Base-by-base conservation (phyloP, 1,140 invertebrate species). In the Saxidomus purpurata region DNA sequence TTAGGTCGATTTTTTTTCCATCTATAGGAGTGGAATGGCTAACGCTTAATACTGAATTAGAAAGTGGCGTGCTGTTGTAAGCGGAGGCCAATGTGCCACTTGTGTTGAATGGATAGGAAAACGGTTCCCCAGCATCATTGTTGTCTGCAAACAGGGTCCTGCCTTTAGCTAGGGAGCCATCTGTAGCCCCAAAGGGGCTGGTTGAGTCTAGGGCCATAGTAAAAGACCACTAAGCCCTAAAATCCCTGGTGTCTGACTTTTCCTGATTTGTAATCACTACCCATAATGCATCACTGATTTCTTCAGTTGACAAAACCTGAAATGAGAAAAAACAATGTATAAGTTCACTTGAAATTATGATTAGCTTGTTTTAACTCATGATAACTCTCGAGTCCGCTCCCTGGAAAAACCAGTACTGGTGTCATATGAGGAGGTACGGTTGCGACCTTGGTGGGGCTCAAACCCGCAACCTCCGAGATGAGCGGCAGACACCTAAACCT, bases 1-100 rank as follows among this genome's bases (percentile, higher is more conserved):
- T 88, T 19, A 69, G 15, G 25, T 69, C 38, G 28, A 79, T 76
- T 34, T 88, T 88, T 43, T 38, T 67, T 28, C 43, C 77, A 69
- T 71, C 74, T 69, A 49, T 28, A 9, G 86, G 86, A 71, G 40
- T 88, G 86, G 86, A 88, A 88, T 88, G 86, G 34, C 77, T 88
- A 17, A 81, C 86, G 36, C 36, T 69, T 88, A 88, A 88, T 88
- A 81, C 77, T 81, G 86, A 49, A 34, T 80, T 80, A 25, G 71
- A 38, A 55, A 67, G 59, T 28, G 52, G 34, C 34, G 86, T 49
- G 13, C 17, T 63, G 55, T 71, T 88, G 34, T 63, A 88, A 15
- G 81, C 76, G 0, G 74, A 43, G 0, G 86, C 28, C 2, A 71
- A 15, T 1, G 61, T 71, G 0, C 36, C 59, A 67, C 76, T 80